A percentile compares a stretch with the other conserved stretches of the same genome.
These are phyloP conservation scores for Mareca strepera DNA, from an alignment of 2,797 vertebrate species.

Conservation along the genomic window DNA sequence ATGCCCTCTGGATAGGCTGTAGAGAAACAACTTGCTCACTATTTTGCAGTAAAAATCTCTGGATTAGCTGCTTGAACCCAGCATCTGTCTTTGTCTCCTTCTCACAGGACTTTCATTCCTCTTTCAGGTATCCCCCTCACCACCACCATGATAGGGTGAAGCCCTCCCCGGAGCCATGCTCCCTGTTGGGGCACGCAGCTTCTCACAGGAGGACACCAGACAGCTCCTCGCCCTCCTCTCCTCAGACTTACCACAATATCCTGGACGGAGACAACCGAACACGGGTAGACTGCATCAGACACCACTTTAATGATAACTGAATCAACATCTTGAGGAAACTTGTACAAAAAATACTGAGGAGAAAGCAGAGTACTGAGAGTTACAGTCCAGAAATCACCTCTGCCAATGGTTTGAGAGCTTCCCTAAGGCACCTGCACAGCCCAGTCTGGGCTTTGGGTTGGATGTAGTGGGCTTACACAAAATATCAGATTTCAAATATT, in stretches of 20 bases:
- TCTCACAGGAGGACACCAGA: neutral
- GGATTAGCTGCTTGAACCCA: neutral
- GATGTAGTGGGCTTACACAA: neutral
- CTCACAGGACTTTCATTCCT: neutral
- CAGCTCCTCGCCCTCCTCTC: neutral
- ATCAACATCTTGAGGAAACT: conserved; percentile 79
- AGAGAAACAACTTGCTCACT: neutral
- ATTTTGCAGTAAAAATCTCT: neutral
- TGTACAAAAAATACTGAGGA: conserved; percentile 83
- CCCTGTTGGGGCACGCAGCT: neutral
- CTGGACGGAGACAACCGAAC: conserved; percentile 83
- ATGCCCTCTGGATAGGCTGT: neutral
- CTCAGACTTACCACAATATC: conserved; percentile 81
- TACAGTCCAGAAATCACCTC: neutral
- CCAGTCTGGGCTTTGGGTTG: neutral
- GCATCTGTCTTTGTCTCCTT: neutral
- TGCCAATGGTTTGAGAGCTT: neutral
- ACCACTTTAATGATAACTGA: conserved; percentile 82
- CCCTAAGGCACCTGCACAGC: neutral
- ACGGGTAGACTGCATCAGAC: conserved; percentile 77
- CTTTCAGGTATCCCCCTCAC: neutral
- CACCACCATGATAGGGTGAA: neutral
- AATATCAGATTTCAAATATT: neutral
- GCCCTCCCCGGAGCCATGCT: neutral
- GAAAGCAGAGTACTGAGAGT: conserved; percentile 43